These are phyloP conservation scores for Charaxes varanes DNA, from an alignment of 1,140 invertebrate species.

Conservation along the genomic window DNA sequence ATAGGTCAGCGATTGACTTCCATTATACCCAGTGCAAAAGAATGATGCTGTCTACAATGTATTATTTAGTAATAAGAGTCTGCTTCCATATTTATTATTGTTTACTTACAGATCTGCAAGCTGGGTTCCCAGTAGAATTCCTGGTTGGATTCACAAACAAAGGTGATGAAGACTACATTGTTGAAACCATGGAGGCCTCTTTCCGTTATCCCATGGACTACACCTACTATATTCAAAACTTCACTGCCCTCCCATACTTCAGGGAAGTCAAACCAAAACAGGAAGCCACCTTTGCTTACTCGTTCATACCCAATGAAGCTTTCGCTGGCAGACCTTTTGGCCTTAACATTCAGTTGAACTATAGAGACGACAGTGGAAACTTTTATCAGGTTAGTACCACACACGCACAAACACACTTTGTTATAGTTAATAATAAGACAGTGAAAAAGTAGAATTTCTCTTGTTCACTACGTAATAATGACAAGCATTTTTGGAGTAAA, in stretches of 20 bases:
- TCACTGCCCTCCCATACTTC: conserved; percentile 93
- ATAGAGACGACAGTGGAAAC: conserved; percentile 85
- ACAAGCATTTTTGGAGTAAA: too few relatives aligned
- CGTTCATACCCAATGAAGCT: conserved; percentile 94
- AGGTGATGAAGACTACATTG: conserved; percentile 90
- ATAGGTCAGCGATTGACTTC: too few relatives aligned
- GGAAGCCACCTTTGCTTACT: conserved; percentile 96
- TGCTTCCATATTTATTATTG: too few relatives aligned
- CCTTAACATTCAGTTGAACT: conserved; percentile 93
- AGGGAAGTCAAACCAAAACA: conserved; percentile 91
- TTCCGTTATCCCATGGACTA: conserved; percentile 99
- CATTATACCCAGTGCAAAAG: too few relatives aligned
- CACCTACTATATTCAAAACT: conserved; percentile 98
- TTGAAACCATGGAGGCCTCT: conserved; percentile 96
- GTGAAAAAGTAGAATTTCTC: too few relatives aligned
- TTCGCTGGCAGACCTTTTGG: conserved; percentile 97
- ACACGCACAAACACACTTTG: too few relatives aligned
- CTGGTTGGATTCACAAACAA: conserved; percentile 97
- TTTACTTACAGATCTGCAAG: conserved; percentile 91
- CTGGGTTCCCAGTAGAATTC: conserved; percentile 94
- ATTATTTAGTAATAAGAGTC: too few relatives aligned
- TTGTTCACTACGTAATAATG: too few relatives aligned
- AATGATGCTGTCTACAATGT: too few relatives aligned
- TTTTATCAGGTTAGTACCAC: conserved; percentile 77
- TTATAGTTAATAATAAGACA: too few relatives aligned